Evolutionary conservation across 2,113 vertebrate species (phyloP).

Genomic region (Chlorocebus sabaeus): DNA sequence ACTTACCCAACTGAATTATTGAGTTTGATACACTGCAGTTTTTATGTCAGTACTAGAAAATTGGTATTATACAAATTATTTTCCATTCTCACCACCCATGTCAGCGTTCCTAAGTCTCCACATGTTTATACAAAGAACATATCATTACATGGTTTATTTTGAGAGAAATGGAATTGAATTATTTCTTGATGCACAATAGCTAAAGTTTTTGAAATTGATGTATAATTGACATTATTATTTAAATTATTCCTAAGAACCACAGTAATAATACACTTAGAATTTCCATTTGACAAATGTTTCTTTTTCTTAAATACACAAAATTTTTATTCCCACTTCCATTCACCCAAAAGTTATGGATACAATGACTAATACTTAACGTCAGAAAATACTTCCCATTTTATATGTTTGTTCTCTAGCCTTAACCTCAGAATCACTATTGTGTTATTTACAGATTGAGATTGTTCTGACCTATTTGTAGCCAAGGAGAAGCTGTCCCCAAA

Average conservation of each 20-base stretch:
- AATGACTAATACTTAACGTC: background rate
- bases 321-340: background rate
- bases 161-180: conserved; percentile 42
- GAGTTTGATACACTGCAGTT: background rate
- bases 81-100: background rate
- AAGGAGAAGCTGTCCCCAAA: background rate
- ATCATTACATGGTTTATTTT: background rate
- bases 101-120: background rate
- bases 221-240: conserved; percentile 37
- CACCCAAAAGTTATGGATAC: background rate
- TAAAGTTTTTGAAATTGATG: conserved; percentile 5
- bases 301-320: conserved; percentile 24
- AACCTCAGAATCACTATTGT: background rate
- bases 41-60: background rate
- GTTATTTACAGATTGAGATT: accelerated
- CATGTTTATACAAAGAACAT: conserved; percentile 5
- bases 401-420: background rate
- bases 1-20: background rate
- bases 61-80: background rate
- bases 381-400: background rate
- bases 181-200: conserved; percentile 22
- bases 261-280: conserved; percentile 3
- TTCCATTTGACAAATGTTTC: conserved; percentile 23
- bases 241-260: conserved; percentile 29
- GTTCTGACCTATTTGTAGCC: background rate